These are phyloP conservation scores for Pelvicachromis taeniatus DNA, from an alignment of 2,113 vertebrate species.

Conservation along the genomic window DNA sequence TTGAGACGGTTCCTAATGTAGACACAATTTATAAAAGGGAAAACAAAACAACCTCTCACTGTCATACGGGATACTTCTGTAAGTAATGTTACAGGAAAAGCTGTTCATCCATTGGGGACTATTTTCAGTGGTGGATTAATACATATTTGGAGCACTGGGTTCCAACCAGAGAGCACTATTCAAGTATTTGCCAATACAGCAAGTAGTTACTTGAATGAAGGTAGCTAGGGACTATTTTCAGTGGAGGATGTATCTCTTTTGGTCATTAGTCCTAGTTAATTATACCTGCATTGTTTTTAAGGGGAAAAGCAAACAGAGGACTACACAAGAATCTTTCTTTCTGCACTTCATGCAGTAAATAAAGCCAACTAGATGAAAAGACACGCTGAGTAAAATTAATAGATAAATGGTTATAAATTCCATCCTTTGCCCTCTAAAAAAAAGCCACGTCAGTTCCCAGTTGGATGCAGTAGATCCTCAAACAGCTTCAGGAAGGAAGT, in stretches of 20 bases:
- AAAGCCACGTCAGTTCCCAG: not conserved
- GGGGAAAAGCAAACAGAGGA: no score
- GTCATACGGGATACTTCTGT: not conserved
- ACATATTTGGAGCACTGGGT: not conserved
- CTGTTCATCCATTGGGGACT: not conserved
- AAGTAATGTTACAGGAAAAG: not conserved
- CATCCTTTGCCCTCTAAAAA: not conserved
- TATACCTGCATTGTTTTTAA: no score
- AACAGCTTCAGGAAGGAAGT: not conserved
- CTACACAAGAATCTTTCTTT: no score
- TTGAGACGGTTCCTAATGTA: not conserved
- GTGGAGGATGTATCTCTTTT: not conserved
- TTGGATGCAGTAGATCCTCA: not conserved
- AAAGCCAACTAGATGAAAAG: no score
- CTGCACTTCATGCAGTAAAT: no score
- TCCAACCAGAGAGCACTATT: not conserved
- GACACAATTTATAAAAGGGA: not conserved
- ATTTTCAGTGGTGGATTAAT: not conserved
- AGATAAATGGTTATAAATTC: not conserved
- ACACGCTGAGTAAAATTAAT: not conserved
- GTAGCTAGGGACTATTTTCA: not conserved
- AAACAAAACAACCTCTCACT: not conserved
- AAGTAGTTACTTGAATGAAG: not conserved
- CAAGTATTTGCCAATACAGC: not conserved
- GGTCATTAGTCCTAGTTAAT: not conserved